Percentiles rank a stretch among this genome's conserved stretches.
These are phyloP conservation scores for Zaprionus lineosus DNA, from an alignment of 2,888 invertebrate genomes.

Conservation along the genomic window DNA sequence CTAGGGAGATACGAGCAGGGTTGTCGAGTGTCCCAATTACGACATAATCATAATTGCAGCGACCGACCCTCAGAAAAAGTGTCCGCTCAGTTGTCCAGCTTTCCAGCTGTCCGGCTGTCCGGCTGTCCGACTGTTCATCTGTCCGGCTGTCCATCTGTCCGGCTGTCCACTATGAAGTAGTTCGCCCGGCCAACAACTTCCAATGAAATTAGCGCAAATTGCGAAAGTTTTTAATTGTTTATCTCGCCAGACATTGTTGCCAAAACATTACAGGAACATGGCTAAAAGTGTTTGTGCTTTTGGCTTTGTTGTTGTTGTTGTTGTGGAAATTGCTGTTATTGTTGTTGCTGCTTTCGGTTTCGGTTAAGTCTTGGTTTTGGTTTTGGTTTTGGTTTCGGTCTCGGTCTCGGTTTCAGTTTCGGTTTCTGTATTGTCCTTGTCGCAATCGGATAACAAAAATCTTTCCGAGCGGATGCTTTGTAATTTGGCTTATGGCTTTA, in stretches of 20 bases:
- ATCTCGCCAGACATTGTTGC: slow-evolving; percentile 56
- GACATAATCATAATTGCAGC: slow-evolving; percentile 47
- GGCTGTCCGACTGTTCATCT: background rate
- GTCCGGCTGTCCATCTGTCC: background rate
- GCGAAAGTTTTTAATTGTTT: slow-evolving; percentile 79
- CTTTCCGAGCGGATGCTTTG: slow-evolving; percentile 67
- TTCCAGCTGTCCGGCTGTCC: background rate
- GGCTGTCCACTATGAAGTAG: slow-evolving; percentile 11
- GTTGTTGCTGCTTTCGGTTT: no score
- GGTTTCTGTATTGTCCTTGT: slow-evolving; percentile 60
- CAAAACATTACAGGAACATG: slow-evolving; percentile 75
- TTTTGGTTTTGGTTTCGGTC: no score
- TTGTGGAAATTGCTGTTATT: no score
- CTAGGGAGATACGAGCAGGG: slow-evolving; percentile 5
- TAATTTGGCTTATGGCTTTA: slow-evolving; percentile 53
- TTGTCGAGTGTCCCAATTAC: slow-evolving; percentile 28
- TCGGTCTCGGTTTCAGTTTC: background rate
- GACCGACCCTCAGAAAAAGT: slow-evolving; percentile 1
- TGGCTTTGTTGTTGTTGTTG: background rate
- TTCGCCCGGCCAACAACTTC: slow-evolving; percentile 45
- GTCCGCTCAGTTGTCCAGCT: slow-evolving; percentile 1
- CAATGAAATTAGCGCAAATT: slow-evolving; percentile 74
- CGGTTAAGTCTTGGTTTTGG: no score
- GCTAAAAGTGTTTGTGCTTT: slow-evolving; percentile 33
- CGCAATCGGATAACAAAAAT: slow-evolving; percentile 73